Base-by-base conservation (phyloP, 2,888 invertebrate genomes). In the Sisyra nigra region DNA sequence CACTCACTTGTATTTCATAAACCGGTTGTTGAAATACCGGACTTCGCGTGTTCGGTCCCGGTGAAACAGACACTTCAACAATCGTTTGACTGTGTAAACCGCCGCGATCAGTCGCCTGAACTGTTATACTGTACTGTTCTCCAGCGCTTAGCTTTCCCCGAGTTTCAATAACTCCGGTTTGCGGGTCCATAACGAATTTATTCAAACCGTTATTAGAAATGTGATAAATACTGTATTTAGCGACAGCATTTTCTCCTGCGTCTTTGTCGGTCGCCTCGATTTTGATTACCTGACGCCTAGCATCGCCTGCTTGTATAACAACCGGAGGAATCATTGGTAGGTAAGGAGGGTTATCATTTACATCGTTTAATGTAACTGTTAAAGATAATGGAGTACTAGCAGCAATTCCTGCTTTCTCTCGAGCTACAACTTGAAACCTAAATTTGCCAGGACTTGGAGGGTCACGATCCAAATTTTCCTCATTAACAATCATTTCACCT, bases 171-270 rank as follows among this genome's bases (percentile, higher is more conserved):
- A 79, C 71, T 17, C 91, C 91, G 10, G 79, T 80, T 52, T 69
- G 71, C 40, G 82, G 74, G 56, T 91, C 79, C 53, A 92, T 87
- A 53, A 74, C 73, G 59, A 92, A 91, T 61, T 86, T 88, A 53
- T 80, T 81, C 47, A 78, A 72, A 2, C 89, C 91, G 60, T 88
- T 88, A 62, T 89, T 91, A 47, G 89, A 88, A 7, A 91, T 85
- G 65, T 91, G 89, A 59, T 85, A 84, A 49, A 92, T 85, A 52
- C 80, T 80, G 66, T 87, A 92, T 32, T 75, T 73, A 46, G 89
- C 71, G 43, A 76, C 73, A 14, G 88, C 87, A 61, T 89, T 88
- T 55, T 80, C 76, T 46, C 84, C 88, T 57, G 80, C 80, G 60
- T 91, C 91, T 55, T 84, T 83, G 60, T 91, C 91, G 8, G 76